These are phyloP conservation scores for Dolichallabes microphthalmus DNA, from an alignment of 2,113 vertebrate genomes.

Conservation along the genomic window DNA sequence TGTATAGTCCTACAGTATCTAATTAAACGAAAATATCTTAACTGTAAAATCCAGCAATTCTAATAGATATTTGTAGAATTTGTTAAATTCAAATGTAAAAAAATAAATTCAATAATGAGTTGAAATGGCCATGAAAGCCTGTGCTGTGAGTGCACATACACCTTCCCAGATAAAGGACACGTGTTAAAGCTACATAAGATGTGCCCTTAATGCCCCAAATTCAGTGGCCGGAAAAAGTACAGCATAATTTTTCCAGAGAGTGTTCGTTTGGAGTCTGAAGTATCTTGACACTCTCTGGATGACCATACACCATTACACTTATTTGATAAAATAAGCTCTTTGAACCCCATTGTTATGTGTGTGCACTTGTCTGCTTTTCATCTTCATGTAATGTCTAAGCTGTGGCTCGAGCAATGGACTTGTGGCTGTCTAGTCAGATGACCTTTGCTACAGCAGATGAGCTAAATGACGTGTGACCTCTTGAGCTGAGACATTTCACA, in stretches of 20 bases:
- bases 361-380: neutral
- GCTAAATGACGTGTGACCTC: conserved; percentile 41
- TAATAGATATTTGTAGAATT: too few relatives aligned
- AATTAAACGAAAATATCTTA: too few relatives aligned
- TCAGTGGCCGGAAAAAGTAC: neutral
- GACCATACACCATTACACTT: neutral
- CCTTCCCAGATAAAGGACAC: neutral
- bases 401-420: conserved; percentile 2
- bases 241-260: neutral
- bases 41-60: too few relatives aligned
- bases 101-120: neutral
- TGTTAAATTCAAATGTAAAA: too few relatives aligned
- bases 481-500: conserved; percentile 39
- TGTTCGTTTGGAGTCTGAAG: neutral
- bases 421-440: conserved; percentile 9
- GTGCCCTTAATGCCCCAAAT: neutral
- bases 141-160: neutral
- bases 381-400: conserved; percentile 26
- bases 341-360: neutral
- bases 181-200: neutral
- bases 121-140: neutral
- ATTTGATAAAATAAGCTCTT: neutral
- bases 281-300: neutral
- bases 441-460: conserved; percentile 8
- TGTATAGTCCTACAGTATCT: too few relatives aligned